Percentiles rank a stretch among this genome's conserved stretches.
Conservation (phyloP, 2,113 vertebrate genomes). For the Physeter macrocephalus region DNA sequence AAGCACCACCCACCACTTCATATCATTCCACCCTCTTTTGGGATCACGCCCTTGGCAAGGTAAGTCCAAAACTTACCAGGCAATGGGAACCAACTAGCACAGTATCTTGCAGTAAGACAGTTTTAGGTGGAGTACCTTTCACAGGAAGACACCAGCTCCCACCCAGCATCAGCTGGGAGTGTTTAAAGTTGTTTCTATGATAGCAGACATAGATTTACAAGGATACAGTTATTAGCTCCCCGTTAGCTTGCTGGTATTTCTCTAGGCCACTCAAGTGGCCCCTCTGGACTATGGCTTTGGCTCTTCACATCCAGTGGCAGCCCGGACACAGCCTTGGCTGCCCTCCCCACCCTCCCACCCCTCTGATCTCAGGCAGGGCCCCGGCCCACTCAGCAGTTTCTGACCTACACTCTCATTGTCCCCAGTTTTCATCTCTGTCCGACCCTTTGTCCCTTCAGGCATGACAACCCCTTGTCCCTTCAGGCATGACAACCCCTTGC, state of each 20-base stretch:
- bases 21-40: not conserved
- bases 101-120: not conserved
- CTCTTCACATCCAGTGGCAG: too few relatives aligned
- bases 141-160: not conserved
- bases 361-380: not conserved
- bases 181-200: not conserved
- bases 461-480: not conserved
- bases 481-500: not conserved
- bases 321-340: not conserved
- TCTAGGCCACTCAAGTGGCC: not conserved
- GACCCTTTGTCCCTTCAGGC: not conserved
- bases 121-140: not conserved
- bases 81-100: too few relatives aligned
- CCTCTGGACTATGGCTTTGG: not conserved
- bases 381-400: not conserved
- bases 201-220: not conserved
- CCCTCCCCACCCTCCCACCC: accelerated
- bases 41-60: not conserved
- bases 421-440: not conserved
- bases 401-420: not conserved
- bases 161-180: not conserved
- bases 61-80: not conserved
- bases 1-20: not conserved
- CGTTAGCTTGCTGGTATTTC: not conserved
- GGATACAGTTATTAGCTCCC: too few relatives aligned